phyloP scores from a whole-genome alignment of 2,113 vertebrate species.

The Donacobius atricapilla region DNA sequence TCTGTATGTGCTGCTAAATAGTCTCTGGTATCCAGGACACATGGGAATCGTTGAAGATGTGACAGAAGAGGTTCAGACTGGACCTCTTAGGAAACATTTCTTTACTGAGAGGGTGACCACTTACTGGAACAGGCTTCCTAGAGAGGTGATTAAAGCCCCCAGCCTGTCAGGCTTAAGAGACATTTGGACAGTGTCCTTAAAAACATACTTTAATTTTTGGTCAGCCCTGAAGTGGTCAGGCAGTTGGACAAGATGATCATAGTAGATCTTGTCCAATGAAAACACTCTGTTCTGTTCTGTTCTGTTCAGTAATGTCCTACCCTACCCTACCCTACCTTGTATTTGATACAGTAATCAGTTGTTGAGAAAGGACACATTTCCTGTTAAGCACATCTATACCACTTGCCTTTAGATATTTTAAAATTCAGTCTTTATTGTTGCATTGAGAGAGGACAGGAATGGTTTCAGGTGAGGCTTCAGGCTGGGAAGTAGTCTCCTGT shows the following conservation, averaged over 20 bases:
- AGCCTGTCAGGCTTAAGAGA: not conserved
- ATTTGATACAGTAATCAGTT: not conserved
- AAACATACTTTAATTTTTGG: not conserved
- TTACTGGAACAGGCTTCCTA: not conserved
- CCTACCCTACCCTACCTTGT: not conserved
- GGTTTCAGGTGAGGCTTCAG: not conserved
- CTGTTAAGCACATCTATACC: not conserved
- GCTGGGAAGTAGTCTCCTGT: not conserved
- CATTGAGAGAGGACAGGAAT: not conserved
- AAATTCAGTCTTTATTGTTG: not conserved
- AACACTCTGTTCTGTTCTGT: not conserved
- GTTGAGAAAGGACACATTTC: not conserved
- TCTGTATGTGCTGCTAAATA: not conserved
- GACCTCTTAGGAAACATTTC: not conserved
- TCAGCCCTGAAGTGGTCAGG: not conserved
- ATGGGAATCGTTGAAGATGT: not conserved
- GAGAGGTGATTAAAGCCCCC: fast-evolving
- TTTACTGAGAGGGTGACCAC: not conserved
- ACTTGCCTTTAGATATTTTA: not conserved
- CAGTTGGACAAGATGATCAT: not conserved
- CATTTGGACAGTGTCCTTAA: not conserved
- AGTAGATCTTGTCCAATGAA: not conserved
- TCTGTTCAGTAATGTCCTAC: fast-evolving
- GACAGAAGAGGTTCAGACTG: not conserved
- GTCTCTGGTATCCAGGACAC: not conserved